These are phyloP conservation scores for Cheilosia soror DNA, from an alignment of 2,888 invertebrate genomes.

Conservation along the genomic window DNA sequence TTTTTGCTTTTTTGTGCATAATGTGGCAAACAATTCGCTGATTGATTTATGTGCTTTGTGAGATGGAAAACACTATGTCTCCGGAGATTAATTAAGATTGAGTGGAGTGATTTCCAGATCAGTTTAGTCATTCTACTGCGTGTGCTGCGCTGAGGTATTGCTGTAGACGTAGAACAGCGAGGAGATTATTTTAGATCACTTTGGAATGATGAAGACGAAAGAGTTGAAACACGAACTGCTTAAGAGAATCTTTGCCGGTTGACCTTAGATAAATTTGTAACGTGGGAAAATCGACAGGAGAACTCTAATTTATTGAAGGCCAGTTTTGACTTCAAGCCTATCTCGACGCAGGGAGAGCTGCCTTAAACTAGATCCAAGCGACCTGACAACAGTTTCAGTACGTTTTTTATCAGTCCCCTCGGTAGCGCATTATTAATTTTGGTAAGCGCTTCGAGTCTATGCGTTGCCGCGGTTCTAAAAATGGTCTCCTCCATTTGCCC, in stretches of 20 bases:
- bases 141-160: neutral
- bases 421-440: too few relatives aligned
- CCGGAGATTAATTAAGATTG: conserved; percentile 72
- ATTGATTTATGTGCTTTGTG: conserved; percentile 70
- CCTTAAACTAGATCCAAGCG: too few relatives aligned
- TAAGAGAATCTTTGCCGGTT: neutral
- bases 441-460: neutral
- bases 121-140: conserved; percentile 21
- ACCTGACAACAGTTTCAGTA: too few relatives aligned
- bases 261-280: neutral
- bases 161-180: neutral
- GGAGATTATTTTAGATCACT: neutral
- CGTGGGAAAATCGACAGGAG: neutral
- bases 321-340: neutral
- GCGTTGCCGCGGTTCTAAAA: neutral
- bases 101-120: conserved; percentile 60
- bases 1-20: conserved; percentile 27
- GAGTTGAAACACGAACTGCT: conserved; percentile 22
- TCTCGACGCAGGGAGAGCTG: too few relatives aligned
- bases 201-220: conserved; percentile 4
- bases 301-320: neutral
- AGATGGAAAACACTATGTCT: conserved; percentile 70
- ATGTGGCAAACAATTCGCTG: conserved; percentile 42
- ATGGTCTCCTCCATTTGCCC: neutral
- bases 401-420: too few relatives aligned